A percentile compares a stretch with the other conserved stretches of the same genome.
Conservation (phyloP, 2,888 invertebrate genomes). For the Stenoptilia bipunctidactyla region DNA sequence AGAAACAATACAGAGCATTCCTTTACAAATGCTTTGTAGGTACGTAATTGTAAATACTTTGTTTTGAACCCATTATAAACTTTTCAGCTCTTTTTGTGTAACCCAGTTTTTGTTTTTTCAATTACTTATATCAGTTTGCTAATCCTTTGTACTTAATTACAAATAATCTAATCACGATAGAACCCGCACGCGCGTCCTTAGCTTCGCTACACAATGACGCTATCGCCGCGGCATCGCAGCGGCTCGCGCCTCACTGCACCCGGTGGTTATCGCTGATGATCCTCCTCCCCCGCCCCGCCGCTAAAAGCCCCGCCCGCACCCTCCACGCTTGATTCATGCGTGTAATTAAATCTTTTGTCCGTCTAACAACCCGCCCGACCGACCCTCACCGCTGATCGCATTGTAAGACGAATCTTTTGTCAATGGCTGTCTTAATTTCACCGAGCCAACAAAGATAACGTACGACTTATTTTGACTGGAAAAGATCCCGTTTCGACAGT, state of each 20-base stretch:
- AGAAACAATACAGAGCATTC: no score
- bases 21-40: no score
- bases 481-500: constrained; percentile 34
- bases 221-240: constrained; percentile 38
- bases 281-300: constrained; percentile 25
- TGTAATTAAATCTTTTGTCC: constrained; percentile 70
- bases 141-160: constrained; percentile 25
- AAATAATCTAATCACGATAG: constrained; percentile 40
- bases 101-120: no score
- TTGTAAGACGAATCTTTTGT: constrained; percentile 34
- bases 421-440: constrained; percentile 46
- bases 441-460: constrained; percentile 30
- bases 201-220: constrained; percentile 37
- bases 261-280: constrained; percentile 36
- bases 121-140: no score
- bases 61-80: no score
- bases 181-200: constrained; percentile 40
- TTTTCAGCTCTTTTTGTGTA: no score
- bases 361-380: constrained; percentile 37
- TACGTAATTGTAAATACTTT: no score
- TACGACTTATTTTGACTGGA: constrained; percentile 20
- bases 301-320: constrained; percentile 21
- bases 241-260: constrained; percentile 45
- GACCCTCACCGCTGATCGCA: constrained; percentile 40
- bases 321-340: constrained; percentile 63